These are phyloP conservation scores for Gallinago stenura DNA, from an alignment of 2,797 vertebrate species.

Conservation along the genomic window DNA sequence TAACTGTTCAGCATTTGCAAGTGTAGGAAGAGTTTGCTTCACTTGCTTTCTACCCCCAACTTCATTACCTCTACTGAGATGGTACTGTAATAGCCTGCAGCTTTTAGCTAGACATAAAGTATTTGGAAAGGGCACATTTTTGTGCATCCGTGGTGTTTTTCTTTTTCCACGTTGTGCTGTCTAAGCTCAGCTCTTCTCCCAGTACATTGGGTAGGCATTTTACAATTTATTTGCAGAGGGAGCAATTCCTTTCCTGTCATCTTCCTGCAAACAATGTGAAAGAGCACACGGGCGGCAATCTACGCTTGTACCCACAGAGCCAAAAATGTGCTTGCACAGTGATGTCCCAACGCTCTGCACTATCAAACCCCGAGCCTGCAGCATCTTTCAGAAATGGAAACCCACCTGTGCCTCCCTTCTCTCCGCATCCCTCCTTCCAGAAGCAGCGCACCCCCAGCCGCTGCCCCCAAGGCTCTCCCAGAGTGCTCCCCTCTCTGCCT, in stretches of 20 bases:
- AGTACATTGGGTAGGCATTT: background rate
- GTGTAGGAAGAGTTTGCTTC: background rate
- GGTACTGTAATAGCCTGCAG: background rate
- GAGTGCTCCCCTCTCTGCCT: background rate
- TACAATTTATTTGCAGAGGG: conserved; percentile 26
- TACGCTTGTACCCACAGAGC: background rate
- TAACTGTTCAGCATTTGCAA: background rate
- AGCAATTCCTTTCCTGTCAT: background rate
- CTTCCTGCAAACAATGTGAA: background rate
- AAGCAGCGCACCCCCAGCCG: background rate
- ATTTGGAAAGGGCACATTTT: background rate
- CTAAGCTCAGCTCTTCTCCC: background rate
- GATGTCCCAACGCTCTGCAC: background rate
- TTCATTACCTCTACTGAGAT: background rate
- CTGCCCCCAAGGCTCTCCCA: background rate
- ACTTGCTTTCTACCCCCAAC: conserved; percentile 4
- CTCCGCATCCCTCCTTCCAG: background rate
- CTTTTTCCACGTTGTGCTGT: background rate
- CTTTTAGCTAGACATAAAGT: background rate
- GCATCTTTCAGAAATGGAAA: background rate
- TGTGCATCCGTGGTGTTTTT: background rate
- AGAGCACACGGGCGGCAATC: background rate
- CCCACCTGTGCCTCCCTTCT: background rate
- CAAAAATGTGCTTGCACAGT: background rate
- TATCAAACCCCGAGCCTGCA: background rate